These are phyloP conservation scores for Neopelma chrysocephalum DNA, from an alignment of 2,797 vertebrate genomes.

Conservation along the genomic window DNA sequence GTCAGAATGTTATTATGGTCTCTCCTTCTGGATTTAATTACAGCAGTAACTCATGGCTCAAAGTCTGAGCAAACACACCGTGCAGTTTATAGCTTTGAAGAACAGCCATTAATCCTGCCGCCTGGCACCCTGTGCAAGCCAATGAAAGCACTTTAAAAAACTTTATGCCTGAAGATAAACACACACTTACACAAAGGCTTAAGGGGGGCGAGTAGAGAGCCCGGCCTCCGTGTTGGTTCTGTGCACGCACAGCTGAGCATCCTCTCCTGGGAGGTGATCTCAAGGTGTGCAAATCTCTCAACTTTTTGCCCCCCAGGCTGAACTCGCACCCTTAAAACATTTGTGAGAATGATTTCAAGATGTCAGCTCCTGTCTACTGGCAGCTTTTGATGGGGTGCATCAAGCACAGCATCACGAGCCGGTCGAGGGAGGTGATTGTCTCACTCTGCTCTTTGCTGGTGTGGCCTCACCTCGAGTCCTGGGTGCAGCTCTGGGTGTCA, in stretches of 20 bases:
- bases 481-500: not conserved
- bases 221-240: accelerated
- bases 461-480: not conserved
- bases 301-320: not conserved
- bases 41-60: conserved; percentile 68
- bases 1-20: conserved; percentile 68
- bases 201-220: not conserved
- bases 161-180: conserved; percentile 10
- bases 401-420: accelerated
- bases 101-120: conserved; percentile 54
- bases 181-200: not conserved
- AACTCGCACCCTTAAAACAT: not conserved
- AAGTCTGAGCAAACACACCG: conserved; percentile 67
- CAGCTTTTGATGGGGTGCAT: not conserved
- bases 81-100: conserved; percentile 58
- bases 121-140: conserved; percentile 27
- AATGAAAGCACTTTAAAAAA: not conserved
- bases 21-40: conserved; percentile 74
- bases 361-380: not conserved
- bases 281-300: not conserved
- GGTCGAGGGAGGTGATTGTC: not conserved
- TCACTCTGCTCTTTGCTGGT: not conserved
- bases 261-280: not conserved
- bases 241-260: accelerated
- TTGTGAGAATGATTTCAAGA: not conserved